Evolutionary conservation across 23 tunicate species (phyloP).

Genomic region (Ascidia mentula): DNA sequence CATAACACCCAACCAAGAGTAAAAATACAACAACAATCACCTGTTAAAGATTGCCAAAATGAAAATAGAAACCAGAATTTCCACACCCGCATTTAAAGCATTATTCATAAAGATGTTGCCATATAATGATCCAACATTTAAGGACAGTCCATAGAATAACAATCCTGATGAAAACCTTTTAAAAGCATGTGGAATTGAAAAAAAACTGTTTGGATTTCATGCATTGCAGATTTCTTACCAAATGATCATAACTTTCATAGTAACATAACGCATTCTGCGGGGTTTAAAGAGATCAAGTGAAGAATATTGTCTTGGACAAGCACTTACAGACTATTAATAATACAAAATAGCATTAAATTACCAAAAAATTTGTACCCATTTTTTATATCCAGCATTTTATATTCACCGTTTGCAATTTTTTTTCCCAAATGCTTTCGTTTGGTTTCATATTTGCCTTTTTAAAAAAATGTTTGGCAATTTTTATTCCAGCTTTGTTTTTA

Average conservation of each 20-base stretch:
- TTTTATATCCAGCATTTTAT: background rate
- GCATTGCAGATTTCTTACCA: background rate
- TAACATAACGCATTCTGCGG: background rate
- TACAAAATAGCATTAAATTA: background rate
- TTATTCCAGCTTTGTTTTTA: background rate
- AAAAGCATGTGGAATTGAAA: background rate
- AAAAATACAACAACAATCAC: background rate
- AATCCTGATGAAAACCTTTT: slow-evolving; percentile 9
- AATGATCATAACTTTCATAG: background rate
- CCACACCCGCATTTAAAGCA: slow-evolving; percentile 10
- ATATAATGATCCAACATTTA: slow-evolving; percentile 9
- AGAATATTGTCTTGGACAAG: background rate
- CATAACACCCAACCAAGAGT: background rate
- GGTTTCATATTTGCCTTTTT: background rate
- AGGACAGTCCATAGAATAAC: slow-evolving; percentile 14
- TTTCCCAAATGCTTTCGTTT: slow-evolving; percentile 10
- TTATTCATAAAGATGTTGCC: slow-evolving; percentile 13
- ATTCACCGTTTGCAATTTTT: background rate
- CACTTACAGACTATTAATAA: background rate
- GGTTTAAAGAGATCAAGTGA: slow-evolving; percentile 9
- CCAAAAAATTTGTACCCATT: background rate
- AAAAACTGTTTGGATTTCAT: background rate
- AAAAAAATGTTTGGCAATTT: background rate
- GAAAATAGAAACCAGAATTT: background rate
- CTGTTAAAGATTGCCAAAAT: background rate